Conservation (phyloP, 1,140 invertebrate species). For the Nilaparvata lugens region DNA sequence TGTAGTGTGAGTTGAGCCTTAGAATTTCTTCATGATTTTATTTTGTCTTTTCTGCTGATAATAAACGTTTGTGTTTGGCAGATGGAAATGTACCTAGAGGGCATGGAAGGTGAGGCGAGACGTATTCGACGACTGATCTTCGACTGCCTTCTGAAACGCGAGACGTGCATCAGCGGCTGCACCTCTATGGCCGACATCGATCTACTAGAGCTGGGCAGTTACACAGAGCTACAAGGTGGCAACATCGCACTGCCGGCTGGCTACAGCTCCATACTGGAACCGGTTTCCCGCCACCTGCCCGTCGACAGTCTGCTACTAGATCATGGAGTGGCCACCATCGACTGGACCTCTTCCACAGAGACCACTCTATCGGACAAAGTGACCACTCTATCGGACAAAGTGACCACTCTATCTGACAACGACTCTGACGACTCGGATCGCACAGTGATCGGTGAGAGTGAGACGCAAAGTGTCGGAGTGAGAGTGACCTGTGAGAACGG, state of each 20-base stretch:
- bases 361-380: slow-evolving; percentile 37
- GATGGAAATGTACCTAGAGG: slow-evolving; percentile 64
- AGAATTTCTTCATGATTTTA: no score
- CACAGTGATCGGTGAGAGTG: slow-evolving; percentile 64
- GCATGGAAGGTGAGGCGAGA: slow-evolving; percentile 60
- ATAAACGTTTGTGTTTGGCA: no score
- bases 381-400: neutral
- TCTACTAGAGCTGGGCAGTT: slow-evolving; percentile 77
- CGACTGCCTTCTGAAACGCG: slow-evolving; percentile 81
- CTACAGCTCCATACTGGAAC: slow-evolving; percentile 78
- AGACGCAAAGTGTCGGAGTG: slow-evolving; percentile 55
- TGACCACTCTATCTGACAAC: slow-evolving; percentile 38
- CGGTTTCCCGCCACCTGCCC: slow-evolving; percentile 67
- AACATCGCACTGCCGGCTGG: slow-evolving; percentile 84
- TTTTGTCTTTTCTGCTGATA: no score
- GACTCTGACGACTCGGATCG: slow-evolving; percentile 66
- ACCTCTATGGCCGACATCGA: slow-evolving; percentile 84
- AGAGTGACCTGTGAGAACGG: slow-evolving; percentile 67
- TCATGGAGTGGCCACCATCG: slow-evolving; percentile 63
- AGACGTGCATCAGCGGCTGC: slow-evolving; percentile 92
- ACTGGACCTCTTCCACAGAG: slow-evolving; percentile 55
- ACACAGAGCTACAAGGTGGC: slow-evolving; percentile 88
- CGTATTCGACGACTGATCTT: slow-evolving; percentile 73
- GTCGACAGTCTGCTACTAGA: slow-evolving; percentile 55
- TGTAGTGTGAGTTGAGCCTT: no score